Conservation (phyloP, 2,888 invertebrate genomes). For the Epirrhoe tristata region DNA sequence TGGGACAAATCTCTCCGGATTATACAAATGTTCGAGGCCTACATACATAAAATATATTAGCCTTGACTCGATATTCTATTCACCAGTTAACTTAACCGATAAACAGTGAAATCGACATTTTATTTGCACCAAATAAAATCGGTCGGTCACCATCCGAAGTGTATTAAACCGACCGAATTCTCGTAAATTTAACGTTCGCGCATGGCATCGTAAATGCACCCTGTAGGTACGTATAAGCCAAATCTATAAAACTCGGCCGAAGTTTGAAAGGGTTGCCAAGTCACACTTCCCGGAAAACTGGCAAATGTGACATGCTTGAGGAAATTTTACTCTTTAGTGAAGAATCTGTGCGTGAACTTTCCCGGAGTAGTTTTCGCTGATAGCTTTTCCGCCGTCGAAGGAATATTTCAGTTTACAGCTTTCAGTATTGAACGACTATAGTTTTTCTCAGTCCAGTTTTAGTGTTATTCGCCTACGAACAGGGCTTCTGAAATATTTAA, state of each 20-base stretch:
- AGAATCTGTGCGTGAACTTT: slow-evolving; percentile 9
- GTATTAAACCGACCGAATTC: slow-evolving; percentile 71
- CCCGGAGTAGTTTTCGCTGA: slow-evolving; percentile 3
- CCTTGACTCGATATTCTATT: slow-evolving; percentile 26
- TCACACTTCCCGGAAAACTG: slow-evolving; percentile 14
- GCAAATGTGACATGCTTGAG: slow-evolving; percentile 27
- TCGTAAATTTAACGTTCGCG: slow-evolving; percentile 76
- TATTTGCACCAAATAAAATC: slow-evolving; percentile 60
- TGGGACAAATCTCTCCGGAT: slow-evolving; percentile 3
- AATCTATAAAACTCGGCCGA: slow-evolving; percentile 64
- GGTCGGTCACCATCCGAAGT: slow-evolving; percentile 56
- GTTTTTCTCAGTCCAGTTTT: background rate
- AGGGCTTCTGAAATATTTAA: background rate
- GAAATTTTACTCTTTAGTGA: slow-evolving; percentile 26
- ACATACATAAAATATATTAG: slow-evolving; percentile 30
- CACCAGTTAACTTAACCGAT: slow-evolving; percentile 30
- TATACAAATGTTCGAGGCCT: slow-evolving; percentile 8
- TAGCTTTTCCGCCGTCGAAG: background rate
- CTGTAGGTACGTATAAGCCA: slow-evolving; percentile 53
- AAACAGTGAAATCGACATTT: slow-evolving; percentile 49
- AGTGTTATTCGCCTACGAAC: background rate
- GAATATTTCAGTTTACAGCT: slow-evolving; percentile 1
- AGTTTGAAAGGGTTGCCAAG: slow-evolving; percentile 37
- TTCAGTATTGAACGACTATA: background rate
- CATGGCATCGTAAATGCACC: slow-evolving; percentile 75